Evolutionary conservation across 1,140 invertebrate species (phyloP).

Genomic region (Paraescarpia echinospica): DNA sequence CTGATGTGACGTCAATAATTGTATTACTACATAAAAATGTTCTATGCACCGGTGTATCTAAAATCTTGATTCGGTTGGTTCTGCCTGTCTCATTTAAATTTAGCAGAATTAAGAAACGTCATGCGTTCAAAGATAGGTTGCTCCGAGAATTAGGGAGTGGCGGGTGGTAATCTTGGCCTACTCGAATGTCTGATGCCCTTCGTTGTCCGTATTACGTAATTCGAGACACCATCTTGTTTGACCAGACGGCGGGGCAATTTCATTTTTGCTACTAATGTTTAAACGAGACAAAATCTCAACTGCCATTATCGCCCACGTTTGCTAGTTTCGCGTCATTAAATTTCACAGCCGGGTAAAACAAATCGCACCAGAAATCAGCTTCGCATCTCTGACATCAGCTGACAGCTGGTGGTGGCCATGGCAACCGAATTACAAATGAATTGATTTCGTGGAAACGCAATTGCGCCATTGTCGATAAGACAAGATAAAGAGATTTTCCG

Average conservation of each 20-base stretch:
- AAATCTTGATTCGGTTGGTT: too few relatives aligned
- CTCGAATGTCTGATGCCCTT: neutral
- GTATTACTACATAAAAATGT: too few relatives aligned
- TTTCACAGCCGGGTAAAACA: neutral
- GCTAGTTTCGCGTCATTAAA: neutral
- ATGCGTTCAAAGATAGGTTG: too few relatives aligned
- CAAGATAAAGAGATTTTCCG: neutral
- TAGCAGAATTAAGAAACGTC: too few relatives aligned
- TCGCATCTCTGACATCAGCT: neutral
- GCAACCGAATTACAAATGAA: neutral
- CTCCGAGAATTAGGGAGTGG: too few relatives aligned
- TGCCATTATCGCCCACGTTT: neutral
- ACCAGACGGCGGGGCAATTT: neutral
- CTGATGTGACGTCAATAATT: too few relatives aligned
- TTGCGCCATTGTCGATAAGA: neutral
- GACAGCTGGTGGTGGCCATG: neutral
- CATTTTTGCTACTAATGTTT: neutral
- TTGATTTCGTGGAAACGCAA: neutral
- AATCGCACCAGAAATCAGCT: neutral
- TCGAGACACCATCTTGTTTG: neutral
- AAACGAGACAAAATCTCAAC: neutral
- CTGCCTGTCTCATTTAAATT: too few relatives aligned
- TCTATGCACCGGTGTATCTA: too few relatives aligned
- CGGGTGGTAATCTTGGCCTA: too few relatives aligned
- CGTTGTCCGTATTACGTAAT: neutral